A percentile compares a stretch with the other conserved stretches of the same genome.
phyloP scores from a whole-genome alignment of 2,797 vertebrate genomes.

The Rhinogobio ventralis region DNA sequence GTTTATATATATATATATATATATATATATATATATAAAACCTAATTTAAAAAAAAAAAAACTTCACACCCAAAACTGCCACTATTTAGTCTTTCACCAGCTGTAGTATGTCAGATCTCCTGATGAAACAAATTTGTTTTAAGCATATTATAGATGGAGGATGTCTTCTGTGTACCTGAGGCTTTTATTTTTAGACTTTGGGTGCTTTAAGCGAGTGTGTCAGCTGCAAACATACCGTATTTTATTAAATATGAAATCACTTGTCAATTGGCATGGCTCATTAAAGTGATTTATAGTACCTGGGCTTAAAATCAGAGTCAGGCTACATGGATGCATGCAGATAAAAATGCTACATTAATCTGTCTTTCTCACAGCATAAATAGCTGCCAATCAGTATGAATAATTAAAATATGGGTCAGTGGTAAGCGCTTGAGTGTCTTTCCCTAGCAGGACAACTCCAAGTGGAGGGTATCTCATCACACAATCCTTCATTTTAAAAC shows the following conservation, averaged over 20 bases:
- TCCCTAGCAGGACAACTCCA: background rate
- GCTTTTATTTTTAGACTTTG: constrained; percentile 35
- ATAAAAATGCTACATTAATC: constrained; percentile 68
- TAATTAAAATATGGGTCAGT: constrained; percentile 59
- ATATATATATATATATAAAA: background rate
- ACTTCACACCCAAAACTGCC: background rate
- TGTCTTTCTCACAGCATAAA: constrained; percentile 45
- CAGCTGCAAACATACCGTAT: constrained; percentile 52
- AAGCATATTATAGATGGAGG: background rate
- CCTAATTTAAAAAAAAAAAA: background rate
- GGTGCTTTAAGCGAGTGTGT: background rate
- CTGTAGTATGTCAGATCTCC: constrained; percentile 9
- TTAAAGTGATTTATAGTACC: constrained; percentile 72
- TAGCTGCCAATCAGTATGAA: constrained; percentile 62
- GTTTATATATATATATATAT: background rate
- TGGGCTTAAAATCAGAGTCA: constrained; percentile 65
- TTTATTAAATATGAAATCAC: constrained; percentile 63
- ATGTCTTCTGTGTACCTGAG: background rate
- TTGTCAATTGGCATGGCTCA: constrained; percentile 67
- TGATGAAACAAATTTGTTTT: constrained; percentile 22
- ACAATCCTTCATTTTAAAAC: constrained; percentile 22
- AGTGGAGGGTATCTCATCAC: background rate
- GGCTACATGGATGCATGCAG: constrained; percentile 55
- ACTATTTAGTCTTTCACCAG: background rate
- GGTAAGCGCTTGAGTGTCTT: constrained; percentile 24